A percentile compares a stretch with the other conserved stretches of the same genome.
Conservation (phyloP, 2,113 vertebrate genomes). For the Phocoena sinus region DNA sequence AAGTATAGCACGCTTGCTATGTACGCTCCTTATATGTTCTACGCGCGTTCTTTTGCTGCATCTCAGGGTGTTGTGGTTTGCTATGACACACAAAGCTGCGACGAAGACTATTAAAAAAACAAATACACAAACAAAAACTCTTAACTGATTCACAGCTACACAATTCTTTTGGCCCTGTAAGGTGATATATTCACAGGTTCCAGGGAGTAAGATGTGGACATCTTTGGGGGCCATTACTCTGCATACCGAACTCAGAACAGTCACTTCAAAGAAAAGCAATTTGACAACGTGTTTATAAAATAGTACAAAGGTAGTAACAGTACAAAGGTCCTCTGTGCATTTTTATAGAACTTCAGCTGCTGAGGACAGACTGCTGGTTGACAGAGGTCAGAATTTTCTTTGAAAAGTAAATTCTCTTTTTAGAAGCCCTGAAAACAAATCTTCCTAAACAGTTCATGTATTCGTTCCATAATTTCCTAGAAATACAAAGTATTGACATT, state of each 20-base stretch:
- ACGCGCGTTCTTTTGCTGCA: neutral
- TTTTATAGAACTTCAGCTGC: neutral
- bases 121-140: too few species aligned
- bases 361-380: neutral
- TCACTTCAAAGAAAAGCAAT: neutral
- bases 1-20: neutral
- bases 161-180: neutral
- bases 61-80: too few species aligned
- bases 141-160: neutral
- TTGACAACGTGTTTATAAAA: neutral
- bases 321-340: neutral
- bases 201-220: neutral
- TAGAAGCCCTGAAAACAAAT: neutral
- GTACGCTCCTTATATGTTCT: neutral
- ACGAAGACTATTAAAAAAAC: too few species aligned
- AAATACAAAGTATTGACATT: neutral
- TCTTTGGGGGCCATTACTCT: neutral
- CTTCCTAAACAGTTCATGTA: neutral
- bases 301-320: neutral
- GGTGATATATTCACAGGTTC: neutral
- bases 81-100: fast-evolving
- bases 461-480: neutral
- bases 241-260: neutral
- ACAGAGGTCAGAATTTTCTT: neutral
- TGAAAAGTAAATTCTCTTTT: neutral